A percentile compares a stretch with the other conserved stretches of the same genome.
Evolutionary conservation across 2,888 invertebrate genomes (phyloP).

Genomic region (Metopia argyrocephala): DNA sequence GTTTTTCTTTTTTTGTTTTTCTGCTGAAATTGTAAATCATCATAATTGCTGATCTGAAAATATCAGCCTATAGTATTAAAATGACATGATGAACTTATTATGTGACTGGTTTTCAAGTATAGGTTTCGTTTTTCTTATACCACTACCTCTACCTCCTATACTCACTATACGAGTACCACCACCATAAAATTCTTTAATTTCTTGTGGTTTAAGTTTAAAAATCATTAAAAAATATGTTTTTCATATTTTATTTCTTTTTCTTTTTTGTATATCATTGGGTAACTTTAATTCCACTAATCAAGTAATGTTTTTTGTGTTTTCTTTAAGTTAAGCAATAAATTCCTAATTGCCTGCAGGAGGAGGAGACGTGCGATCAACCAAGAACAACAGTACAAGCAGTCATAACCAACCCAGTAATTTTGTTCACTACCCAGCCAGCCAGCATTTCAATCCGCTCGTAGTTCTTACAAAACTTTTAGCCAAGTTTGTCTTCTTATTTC

Average conservation of each 20-base stretch:
- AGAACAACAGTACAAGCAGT: constrained; percentile 25
- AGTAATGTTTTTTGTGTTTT: constrained; percentile 64
- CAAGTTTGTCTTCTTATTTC: no score
- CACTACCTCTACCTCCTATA: constrained; percentile 10
- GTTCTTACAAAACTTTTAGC: no score
- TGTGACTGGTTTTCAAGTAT: constrained; percentile 46
- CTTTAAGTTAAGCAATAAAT: constrained; percentile 63
- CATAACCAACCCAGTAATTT: constrained; percentile 32
- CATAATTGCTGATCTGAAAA: constrained; percentile 32
- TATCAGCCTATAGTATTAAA: constrained; percentile 54
- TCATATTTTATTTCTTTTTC: neutral
- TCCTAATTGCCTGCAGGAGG: constrained; percentile 62
- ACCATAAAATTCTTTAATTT: neutral
- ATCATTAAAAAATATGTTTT: constrained; percentile 54
- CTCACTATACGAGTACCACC: neutral
- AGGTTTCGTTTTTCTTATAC: constrained; percentile 20
- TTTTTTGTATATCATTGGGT: neutral
- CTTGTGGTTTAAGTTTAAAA: neutral
- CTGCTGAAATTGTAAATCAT: constrained; percentile 44
- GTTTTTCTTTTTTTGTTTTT: neutral
- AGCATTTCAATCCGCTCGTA: neutral
- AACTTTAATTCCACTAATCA: constrained; percentile 62
- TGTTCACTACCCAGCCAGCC: neutral
- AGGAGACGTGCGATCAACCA: constrained; percentile 47
- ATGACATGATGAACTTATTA: constrained; percentile 61